A percentile compares a stretch with the other conserved stretches of the same genome.
phyloP scores from a whole-genome alignment of 2,797 vertebrate genomes.

The Esox masquinongy region DNA sequence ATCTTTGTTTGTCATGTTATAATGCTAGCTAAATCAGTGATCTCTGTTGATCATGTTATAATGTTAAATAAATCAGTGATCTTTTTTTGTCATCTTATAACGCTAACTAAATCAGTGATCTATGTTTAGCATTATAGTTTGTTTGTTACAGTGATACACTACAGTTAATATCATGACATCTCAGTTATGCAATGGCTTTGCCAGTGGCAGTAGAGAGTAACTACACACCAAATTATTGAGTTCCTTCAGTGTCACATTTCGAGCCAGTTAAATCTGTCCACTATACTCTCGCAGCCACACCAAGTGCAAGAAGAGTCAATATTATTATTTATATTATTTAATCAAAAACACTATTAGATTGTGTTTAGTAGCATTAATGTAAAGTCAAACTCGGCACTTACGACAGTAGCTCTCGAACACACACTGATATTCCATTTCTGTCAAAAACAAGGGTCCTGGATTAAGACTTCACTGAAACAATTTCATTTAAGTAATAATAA shows the following conservation, averaged over 20 bases:
- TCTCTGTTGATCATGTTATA: background rate
- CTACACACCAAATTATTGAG: background rate
- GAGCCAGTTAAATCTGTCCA: background rate
- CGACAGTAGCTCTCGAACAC: constrained; percentile 3
- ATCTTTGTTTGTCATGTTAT: too few species aligned
- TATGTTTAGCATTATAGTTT: background rate
- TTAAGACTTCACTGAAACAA: background rate
- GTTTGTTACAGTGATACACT: background rate
- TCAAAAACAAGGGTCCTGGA: background rate
- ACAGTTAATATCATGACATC: background rate
- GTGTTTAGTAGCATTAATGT: constrained; percentile 1
- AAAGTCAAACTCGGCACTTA: constrained; percentile 1
- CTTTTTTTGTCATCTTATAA: background rate
- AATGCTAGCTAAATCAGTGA: background rate
- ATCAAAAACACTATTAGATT: background rate
- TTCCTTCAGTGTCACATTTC: background rate
- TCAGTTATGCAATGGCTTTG: background rate
- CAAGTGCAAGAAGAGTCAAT: background rate
- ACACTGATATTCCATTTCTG: constrained; percentile 7
- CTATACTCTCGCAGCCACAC: background rate
- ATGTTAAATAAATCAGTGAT: too few species aligned
- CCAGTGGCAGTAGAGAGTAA: background rate
- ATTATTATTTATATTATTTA: background rate
- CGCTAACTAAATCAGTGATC: too few species aligned
- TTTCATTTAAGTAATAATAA: too few species aligned